Evolutionary conservation across 2,797 vertebrate species (phyloP), one percentile per base, ranked within the genome.

Genomic region (Sebastes trivittatus): DNA sequence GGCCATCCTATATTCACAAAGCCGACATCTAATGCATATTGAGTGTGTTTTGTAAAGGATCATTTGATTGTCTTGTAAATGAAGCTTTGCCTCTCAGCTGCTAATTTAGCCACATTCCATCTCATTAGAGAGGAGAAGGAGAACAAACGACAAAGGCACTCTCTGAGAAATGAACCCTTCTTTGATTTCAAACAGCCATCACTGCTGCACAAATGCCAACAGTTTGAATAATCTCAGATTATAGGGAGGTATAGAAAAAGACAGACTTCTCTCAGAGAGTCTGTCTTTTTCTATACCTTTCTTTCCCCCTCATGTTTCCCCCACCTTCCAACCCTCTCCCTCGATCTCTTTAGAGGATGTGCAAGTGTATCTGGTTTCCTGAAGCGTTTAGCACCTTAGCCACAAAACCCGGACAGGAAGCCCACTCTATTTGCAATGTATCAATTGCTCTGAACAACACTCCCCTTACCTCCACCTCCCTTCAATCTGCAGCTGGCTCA

Each of bases 381-480:
- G 91, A 95, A 94, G 92, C 91, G 88, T 95, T 95, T 96, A 94
- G 93, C 96, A 96, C 95, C 92, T 93, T 95, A 81, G 34, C 95
- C 96, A 94, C 93, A 94, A 93, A 88, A 89, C 95, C 95, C 94
- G 83, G 95, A 93, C 93, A 95, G 96, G 96, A 96, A 96, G 95
- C 95, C 95, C 96, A 96, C 96, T 97, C 96, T 93, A 92, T 94
- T 93, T 94, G 89, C 84, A 92, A 90, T 95, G 87, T 95, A 93
- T 95, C 88, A 93, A 89, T 95, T 96, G 95, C 96, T 95, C 87
- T 52, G 93, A 93, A 92, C 93, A 94, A 91, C 93, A 90, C 89
- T 89, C 84, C 70, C 70, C 84, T 84, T 87, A 82, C 93, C 91
- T 92, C 92, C 86, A 88, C 85, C 88, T 91, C 84, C 76, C 83